These are phyloP conservation scores for Pristis pectinata DNA, from an alignment of 2,797 vertebrate genomes.

Conservation along the genomic window DNA sequence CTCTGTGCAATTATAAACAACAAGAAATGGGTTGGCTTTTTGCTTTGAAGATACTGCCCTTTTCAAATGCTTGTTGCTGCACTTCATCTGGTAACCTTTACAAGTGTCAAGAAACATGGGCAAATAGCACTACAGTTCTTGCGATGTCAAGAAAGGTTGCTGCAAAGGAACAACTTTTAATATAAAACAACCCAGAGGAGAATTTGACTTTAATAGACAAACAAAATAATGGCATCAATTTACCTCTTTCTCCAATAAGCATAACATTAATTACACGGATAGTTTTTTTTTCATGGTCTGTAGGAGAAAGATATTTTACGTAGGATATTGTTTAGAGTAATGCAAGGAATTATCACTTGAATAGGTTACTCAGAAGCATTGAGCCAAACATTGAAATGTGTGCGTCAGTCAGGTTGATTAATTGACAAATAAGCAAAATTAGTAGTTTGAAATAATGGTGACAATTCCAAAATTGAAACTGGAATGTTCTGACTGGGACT, in stretches of 20 bases:
- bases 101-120: neutral
- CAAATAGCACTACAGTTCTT: neutral
- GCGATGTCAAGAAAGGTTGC: neutral
- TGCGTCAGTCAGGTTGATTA: neutral
- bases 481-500: neutral
- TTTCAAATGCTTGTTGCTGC: neutral
- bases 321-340: neutral
- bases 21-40: neutral
- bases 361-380: neutral
- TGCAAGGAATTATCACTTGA: neutral
- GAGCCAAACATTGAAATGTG: neutral
- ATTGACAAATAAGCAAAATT: neutral
- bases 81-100: neutral
- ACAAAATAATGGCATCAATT: neutral
- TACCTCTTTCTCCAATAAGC: neutral
- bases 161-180: neutral
- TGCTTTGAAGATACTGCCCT: neutral
- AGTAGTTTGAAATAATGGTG: neutral
- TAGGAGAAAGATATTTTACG: neutral
- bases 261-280: neutral
- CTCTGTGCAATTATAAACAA: neutral
- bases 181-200: neutral
- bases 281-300: neutral
- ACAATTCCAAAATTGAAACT: neutral
- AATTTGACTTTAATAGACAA: neutral